Conservation (phyloP, 2,888 invertebrate species). For the Phymatocera aterrima region DNA sequence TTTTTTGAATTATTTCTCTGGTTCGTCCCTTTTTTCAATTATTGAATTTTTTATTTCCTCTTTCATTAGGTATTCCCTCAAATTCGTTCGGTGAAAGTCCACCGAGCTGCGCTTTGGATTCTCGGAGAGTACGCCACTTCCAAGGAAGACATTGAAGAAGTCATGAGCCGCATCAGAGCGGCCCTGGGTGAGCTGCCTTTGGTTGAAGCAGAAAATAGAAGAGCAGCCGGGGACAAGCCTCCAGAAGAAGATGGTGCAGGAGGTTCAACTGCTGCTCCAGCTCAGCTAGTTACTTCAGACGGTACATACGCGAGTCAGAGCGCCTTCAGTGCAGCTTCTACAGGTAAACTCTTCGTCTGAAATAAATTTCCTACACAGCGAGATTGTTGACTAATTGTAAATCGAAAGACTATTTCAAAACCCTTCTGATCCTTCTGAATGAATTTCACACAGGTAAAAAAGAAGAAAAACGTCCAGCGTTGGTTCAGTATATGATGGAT, state of each 20-base stretch:
- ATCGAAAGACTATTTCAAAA: too few relatives aligned
- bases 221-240: slow-evolving; percentile 84
- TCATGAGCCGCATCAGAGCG: slow-evolving; percentile 86
- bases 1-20: slow-evolving; percentile 14
- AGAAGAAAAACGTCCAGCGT: slow-evolving; percentile 84
- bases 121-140: slow-evolving; percentile 95
- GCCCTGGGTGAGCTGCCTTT: slow-evolving; percentile 80
- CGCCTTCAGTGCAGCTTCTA: slow-evolving; percentile 90
- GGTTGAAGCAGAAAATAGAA: slow-evolving; percentile 82
- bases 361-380: neutral
- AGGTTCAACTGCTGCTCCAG: slow-evolving; percentile 69
- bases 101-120: slow-evolving; percentile 97
- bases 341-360: slow-evolving; percentile 56
- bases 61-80: slow-evolving; percentile 89
- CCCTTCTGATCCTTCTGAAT: too few relatives aligned
- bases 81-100: slow-evolving; percentile 94
- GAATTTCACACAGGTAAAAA: slow-evolving; percentile 79
- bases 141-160: slow-evolving; percentile 85
- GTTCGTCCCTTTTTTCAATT: neutral
- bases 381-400: neutral
- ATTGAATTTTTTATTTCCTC: slow-evolving; percentile 64
- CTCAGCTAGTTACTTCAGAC: slow-evolving; percentile 96
- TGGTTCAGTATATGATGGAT: slow-evolving; percentile 92
- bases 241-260: slow-evolving; percentile 73
- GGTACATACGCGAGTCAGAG: slow-evolving; percentile 99